phyloP scores from a whole-genome alignment of 2,888 invertebrate genomes.

The Lithophane leautieri region DNA sequence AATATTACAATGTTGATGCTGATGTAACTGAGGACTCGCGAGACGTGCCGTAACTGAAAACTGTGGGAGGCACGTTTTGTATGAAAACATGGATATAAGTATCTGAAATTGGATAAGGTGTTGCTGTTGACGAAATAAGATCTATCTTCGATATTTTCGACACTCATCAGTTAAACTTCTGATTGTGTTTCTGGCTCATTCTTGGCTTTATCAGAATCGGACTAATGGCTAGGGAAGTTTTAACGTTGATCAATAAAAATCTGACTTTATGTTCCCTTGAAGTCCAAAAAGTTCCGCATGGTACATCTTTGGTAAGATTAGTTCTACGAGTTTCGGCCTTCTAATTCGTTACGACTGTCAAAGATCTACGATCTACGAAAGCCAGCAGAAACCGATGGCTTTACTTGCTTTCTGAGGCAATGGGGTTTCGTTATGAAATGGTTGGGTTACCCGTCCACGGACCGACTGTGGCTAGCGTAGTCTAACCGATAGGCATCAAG shows the following conservation, averaged over 20 bases:
- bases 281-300: neutral
- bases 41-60: slow-evolving; percentile 63
- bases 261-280: neutral
- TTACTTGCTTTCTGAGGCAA: neutral
- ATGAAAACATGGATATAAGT: slow-evolving; percentile 40
- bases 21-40: slow-evolving; percentile 50
- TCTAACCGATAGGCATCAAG: neutral
- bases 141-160: slow-evolving; percentile 8
- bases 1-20: slow-evolving; percentile 61
- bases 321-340: neutral
- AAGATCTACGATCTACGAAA: slow-evolving; percentile 9
- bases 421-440: neutral
- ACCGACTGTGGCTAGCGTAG: neutral
- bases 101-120: slow-evolving; percentile 31
- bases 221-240: neutral
- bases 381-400: neutral
- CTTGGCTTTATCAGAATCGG: neutral
- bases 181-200: neutral
- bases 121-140: slow-evolving; percentile 35
- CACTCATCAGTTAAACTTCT: neutral
- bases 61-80: slow-evolving; percentile 64
- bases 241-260: neutral
- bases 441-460: neutral
- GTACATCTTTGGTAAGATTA: neutral
- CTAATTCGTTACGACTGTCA: neutral